Base-by-base conservation (phyloP, 1,140 invertebrate genomes). In the Rhagoletis pomonella region DNA sequence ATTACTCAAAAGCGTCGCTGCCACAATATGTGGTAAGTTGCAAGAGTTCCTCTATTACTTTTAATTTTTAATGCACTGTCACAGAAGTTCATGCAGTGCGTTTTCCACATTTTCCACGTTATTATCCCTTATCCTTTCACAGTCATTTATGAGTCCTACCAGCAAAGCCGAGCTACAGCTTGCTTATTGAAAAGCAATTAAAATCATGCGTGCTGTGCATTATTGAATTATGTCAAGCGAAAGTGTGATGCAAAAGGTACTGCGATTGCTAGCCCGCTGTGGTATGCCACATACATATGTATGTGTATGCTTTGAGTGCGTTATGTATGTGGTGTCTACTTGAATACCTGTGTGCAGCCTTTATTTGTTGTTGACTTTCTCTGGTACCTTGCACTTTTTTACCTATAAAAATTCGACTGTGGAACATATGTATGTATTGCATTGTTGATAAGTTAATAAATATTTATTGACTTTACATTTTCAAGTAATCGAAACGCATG, bases 101-200 rank as follows among this genome's bases (percentile, higher is more conserved):
- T 91, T 89, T 91, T 90, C 89, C 88, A 87, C 86, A 85, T 73
- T 90, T 90, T 69, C n/a, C 85, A 58, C 62, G 47, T 29, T 67
- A 50, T 47, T 67, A 3, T 64, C 29, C 19, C 44, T 44, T 14
- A 47, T 62, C 42, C 59, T 14, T 17, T 29, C 29, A 17, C 12
- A 73, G 14, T 62, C 60, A 62, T 5, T 19, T 9, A n/a, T 9
- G n/a, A 29, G 6, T 81, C 50, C 73, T 7, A 5, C 44, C 9
- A n/a, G 17, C n/a, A 6, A 5, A 14, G 17, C n/a, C 47, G 29
- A 29, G 29, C 29, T 29, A 29, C 29, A 29, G 17, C 44, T 81
- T 55, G n/a, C n/a, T 90, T 91, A 91, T 91, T 91, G 91, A 91
- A 91, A 91, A 91, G 91, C 91, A 91, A 91, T 91, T 91, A 91